Evolutionary conservation across 1,140 invertebrate genomes (phyloP).

Genomic region (Macrobrachium rosenbergii): DNA sequence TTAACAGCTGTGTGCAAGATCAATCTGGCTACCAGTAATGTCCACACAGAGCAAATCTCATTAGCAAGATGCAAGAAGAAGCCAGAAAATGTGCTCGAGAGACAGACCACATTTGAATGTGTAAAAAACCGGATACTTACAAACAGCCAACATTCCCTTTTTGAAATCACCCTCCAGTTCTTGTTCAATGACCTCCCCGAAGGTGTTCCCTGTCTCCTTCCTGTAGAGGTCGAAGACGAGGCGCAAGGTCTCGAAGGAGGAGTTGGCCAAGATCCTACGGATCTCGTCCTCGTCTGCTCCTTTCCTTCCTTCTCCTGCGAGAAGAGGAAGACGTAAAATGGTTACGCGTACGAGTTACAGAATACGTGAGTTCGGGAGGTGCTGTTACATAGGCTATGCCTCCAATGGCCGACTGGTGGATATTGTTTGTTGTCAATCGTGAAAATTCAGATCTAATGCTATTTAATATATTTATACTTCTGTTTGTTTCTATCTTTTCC

Average conservation of each 20-base stretch:
- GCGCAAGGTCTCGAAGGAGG: conserved; percentile 73
- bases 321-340: background rate
- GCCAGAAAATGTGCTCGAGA: too few relatives aligned
- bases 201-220: conserved; percentile 78
- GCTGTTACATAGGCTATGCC: too few relatives aligned
- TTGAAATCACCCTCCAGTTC: conserved; percentile 90
- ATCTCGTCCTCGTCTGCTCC: conserved; percentile 20
- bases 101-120: too few relatives aligned
- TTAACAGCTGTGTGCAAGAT: background rate
- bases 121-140: conserved; percentile 64
- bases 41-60: too few relatives aligned
- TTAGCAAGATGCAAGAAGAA: too few relatives aligned
- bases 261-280: conserved; percentile 1
- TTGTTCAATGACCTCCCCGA: conserved; percentile 87
- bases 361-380: background rate
- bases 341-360: background rate
- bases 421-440: too few relatives aligned
- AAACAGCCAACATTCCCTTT: conserved; percentile 85
- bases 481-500: too few relatives aligned
- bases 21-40: too few relatives aligned
- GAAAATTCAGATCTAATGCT: too few relatives aligned
- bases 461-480: too few relatives aligned
- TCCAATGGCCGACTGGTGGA: too few relatives aligned
- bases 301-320: background rate
- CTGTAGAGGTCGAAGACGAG: conserved; percentile 80